Percentiles rank a stretch among this genome's conserved stretches.
phyloP scores from a whole-genome alignment of 2,797 vertebrate genomes.

The Discoglossus pictus region DNA sequence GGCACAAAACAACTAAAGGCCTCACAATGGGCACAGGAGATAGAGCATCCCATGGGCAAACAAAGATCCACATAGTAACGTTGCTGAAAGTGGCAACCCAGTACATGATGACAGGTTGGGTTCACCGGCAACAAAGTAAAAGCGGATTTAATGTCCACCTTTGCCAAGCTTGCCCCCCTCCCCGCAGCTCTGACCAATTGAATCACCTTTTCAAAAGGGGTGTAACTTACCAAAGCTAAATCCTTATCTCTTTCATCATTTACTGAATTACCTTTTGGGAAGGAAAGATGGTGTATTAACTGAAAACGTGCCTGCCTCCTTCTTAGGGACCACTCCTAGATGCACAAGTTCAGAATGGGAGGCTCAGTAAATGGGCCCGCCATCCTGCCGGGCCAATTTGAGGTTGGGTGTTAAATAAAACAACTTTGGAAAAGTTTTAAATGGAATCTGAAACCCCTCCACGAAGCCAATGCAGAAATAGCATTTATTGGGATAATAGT shows the following conservation, averaged over 20 bases:
- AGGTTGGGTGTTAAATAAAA: too few relatives aligned
- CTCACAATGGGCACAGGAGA: too few relatives aligned
- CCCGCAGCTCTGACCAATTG: background rate
- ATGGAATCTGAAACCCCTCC: too few relatives aligned
- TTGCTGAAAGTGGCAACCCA: too few relatives aligned
- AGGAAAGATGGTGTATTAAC: slow-evolving; percentile 1
- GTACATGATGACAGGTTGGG: too few relatives aligned
- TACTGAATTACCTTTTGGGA: background rate
- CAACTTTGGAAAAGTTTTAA: too few relatives aligned
- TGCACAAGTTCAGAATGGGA: background rate
- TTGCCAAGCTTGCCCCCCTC: background rate
- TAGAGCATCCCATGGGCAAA: too few relatives aligned
- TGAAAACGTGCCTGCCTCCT: background rate
- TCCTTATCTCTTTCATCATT: background rate
- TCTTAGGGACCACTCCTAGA: background rate
- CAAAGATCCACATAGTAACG: too few relatives aligned
- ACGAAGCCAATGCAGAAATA: too few relatives aligned
- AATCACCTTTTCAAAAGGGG: background rate
- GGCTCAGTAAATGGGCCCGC: background rate
- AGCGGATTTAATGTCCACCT: background rate
- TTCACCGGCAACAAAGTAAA: too few relatives aligned
- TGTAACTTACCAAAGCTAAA: background rate
- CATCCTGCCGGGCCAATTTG: background rate
- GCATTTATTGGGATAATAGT: too few relatives aligned
- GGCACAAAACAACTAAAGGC: too few relatives aligned